Base-by-base conservation (phyloP, 2,888 invertebrate genomes). In the Physocephala rufipes region DNA sequence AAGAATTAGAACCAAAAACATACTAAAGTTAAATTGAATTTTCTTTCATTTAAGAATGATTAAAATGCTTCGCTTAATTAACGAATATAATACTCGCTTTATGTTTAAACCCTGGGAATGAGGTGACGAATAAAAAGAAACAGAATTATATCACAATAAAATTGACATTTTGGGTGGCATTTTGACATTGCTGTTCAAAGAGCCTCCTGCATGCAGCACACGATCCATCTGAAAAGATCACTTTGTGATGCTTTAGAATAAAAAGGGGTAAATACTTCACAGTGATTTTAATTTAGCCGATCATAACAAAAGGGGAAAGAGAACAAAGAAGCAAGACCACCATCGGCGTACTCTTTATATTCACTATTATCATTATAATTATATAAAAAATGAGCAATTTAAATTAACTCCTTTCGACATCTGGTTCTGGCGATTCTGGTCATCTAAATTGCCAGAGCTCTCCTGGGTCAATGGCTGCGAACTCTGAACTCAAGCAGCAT, bases 191-290 rank as follows among this genome's bases (percentile, higher is more conserved):
- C 61, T 51, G 68, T 62, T 68, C 61, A 68, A 7, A 49, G n/a
- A 49, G 49, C 19, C 19, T 19, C 4, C 19, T n/a, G 49, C 49
- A 58, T 24, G 24, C 51, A 47, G 47, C 47, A 49, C 58, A 62
- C n/a, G 24, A 45, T 26, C 58, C n/a, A 26, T 16, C 43, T 24
- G 26, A 51, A 36, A 67, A 21, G 21, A 26, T 12, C 30, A 19
- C 62, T 51, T 36, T 9, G 13, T 13, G 19, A 24, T 26, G 65
- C 51, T 19, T 36, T 21, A 24, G 49, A 62, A 68, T 62, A 68
- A 68, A 68, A 68, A 68, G 71, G 71, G 71, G 66, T 71, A 71
- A 71, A 71, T 71, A 71, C 61, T 70, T 63, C 45, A 36, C 62
- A 62, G 21, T 51, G 61, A 68, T 62, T 62, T 36, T 62, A 68